phyloP scores from a whole-genome alignment of 2,797 vertebrate species.

The Microhierax caerulescens region DNA sequence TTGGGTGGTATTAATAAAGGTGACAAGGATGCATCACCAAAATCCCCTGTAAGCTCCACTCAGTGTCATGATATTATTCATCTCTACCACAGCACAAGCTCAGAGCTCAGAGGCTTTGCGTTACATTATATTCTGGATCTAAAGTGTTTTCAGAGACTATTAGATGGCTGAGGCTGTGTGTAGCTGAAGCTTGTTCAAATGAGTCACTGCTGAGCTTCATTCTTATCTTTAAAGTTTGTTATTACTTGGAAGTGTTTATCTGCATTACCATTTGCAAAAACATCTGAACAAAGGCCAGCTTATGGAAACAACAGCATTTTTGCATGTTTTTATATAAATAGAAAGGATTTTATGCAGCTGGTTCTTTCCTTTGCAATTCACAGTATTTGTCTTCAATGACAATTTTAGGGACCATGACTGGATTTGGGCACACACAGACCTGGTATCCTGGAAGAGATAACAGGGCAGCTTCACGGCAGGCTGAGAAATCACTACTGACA shows the following conservation, averaged over 20 bases:
- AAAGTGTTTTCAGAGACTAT: neutral
- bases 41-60: neutral
- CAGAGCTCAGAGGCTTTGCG: neutral
- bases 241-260: constrained; percentile 38
- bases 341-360: neutral
- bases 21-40: neutral
- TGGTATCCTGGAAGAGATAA: neutral
- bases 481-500: neutral
- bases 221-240: constrained; percentile 59
- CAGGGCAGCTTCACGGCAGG: neutral
- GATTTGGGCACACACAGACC: neutral
- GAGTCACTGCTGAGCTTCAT: constrained; percentile 31
- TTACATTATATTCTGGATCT: neutral
- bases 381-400: constrained; percentile 3
- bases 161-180: neutral
- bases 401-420: neutral
- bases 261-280: neutral
- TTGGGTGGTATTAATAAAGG: neutral
- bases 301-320: neutral
- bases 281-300: constrained; percentile 20
- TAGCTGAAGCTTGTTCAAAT: neutral
- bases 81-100: neutral
- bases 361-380: constrained; percentile 6
- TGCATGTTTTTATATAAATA: constrained; percentile 3
- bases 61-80: neutral